Conservation (phyloP, 2,888 invertebrate species). For the Latrodectus hesperus region DNA sequence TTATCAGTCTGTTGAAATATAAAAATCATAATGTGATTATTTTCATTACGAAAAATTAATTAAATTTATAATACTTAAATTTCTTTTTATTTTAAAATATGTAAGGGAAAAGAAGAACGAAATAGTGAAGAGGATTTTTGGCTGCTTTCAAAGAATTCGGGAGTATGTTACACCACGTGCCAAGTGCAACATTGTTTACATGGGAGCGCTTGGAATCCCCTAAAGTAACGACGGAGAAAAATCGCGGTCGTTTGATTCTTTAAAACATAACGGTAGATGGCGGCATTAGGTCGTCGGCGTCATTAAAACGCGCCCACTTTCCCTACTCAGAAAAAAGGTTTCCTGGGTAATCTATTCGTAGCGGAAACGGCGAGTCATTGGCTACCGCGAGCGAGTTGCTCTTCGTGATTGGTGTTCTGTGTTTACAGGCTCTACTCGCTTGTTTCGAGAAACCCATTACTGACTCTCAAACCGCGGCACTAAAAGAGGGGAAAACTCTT, state of each 20-base stretch:
- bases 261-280: constrained; percentile 70
- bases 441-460: constrained; percentile 69
- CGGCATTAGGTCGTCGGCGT: constrained; percentile 60
- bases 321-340: constrained; percentile 51
- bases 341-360: constrained; percentile 68
- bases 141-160: too few relatives aligned
- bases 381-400: constrained; percentile 66
- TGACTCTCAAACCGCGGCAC: constrained; percentile 68
- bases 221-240: constrained; percentile 18
- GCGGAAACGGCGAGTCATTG: constrained; percentile 71
- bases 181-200: neutral
- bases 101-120: too few relatives aligned
- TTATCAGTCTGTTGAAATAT: too few relatives aligned
- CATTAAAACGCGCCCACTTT: constrained; percentile 60
- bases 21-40: too few relatives aligned
- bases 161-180: neutral
- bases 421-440: constrained; percentile 69
- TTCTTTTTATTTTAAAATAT: too few relatives aligned
- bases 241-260: constrained; percentile 68
- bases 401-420: constrained; percentile 70
- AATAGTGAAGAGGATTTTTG: too few relatives aligned
- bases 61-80: too few relatives aligned
- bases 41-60: too few relatives aligned
- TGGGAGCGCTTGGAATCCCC: neutral
- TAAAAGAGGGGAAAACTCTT: constrained; percentile 1